Evolutionary conservation across 2,888 invertebrate genomes (phyloP).

Genomic region (Drosophila pseudotakahashii): DNA sequence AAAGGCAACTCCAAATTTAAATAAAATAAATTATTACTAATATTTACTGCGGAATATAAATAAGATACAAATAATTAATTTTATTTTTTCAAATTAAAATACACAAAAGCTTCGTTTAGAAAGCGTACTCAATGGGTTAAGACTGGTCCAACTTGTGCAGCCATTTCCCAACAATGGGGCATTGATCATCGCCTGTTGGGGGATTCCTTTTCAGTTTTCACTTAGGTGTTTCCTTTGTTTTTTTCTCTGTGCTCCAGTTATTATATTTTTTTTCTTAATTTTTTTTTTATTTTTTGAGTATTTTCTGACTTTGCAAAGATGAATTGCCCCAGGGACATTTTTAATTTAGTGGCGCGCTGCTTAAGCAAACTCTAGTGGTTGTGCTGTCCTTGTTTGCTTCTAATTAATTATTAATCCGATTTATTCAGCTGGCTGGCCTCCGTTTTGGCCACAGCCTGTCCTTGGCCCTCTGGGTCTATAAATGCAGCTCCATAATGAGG

Average conservation of each 20-base stretch:
- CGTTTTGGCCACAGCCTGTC: conserved; percentile 1
- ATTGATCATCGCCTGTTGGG: conserved; percentile 35
- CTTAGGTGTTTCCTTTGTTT: background rate
- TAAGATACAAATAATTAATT: background rate
- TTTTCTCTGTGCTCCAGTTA: background rate
- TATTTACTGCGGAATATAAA: background rate
- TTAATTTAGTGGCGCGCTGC: conserved; percentile 71
- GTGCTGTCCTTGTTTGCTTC: conserved; percentile 59
- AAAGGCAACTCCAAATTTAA: background rate
- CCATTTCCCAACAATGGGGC: conserved; percentile 19
- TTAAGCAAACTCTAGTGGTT: conserved; percentile 48
- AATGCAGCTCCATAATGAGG: conserved; percentile 13
- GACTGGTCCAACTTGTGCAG: background rate
- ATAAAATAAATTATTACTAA: background rate
- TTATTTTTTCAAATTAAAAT: too few relatives aligned
- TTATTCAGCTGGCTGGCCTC: conserved; percentile 36
- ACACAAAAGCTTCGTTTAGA: background rate
- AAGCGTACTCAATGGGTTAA: conserved; percentile 10
- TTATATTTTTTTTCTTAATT: background rate
- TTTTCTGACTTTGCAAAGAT: conserved; percentile 50
- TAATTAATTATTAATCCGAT: conserved; percentile 75
- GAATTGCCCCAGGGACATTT: conserved; percentile 78
- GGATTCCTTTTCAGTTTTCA: too few relatives aligned
- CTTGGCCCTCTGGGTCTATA: background rate
- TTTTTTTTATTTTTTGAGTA: too few relatives aligned